These are phyloP conservation scores for Sciurus vulgaris DNA, from an alignment of 2,797 vertebrate species.

Conservation along the genomic window DNA sequence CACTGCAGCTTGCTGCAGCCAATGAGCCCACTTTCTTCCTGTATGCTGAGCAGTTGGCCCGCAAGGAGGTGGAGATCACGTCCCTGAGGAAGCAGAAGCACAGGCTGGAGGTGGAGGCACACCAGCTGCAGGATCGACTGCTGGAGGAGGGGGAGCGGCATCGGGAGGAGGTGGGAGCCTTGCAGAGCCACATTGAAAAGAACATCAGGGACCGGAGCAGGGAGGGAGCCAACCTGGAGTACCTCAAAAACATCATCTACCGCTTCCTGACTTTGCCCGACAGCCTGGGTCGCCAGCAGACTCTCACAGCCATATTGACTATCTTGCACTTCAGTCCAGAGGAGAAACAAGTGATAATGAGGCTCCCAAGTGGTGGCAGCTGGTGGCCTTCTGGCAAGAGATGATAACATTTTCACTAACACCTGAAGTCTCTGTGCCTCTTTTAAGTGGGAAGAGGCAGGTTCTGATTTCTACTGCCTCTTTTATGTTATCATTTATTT, in stretches of 20 bases:
- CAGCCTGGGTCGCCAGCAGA: slow-evolving; percentile 93
- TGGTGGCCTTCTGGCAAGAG: slow-evolving; percentile 91
- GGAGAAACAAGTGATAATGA: slow-evolving; percentile 91
- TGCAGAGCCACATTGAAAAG: slow-evolving; percentile 91
- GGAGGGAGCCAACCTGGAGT: slow-evolving; percentile 97
- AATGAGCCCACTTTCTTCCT: slow-evolving; percentile 93
- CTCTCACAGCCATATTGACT: slow-evolving; percentile 94
- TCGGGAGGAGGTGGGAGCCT: slow-evolving; percentile 87
- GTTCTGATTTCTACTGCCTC: not conserved
- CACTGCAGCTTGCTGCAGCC: slow-evolving; percentile 19
- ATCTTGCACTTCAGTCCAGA: slow-evolving; percentile 97
- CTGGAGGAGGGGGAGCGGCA: slow-evolving; percentile 90
- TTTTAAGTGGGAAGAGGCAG: slow-evolving; percentile 44
- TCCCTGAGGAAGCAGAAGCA: slow-evolving; percentile 92
- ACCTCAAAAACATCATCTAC: slow-evolving; percentile 96
- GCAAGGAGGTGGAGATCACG: slow-evolving; percentile 93
- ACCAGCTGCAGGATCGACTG: slow-evolving; percentile 90
- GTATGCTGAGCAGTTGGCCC: slow-evolving; percentile 95
- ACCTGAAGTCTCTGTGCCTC: slow-evolving; percentile 64
- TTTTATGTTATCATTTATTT: slow-evolving; percentile 18
- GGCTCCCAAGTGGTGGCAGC: slow-evolving; percentile 89
- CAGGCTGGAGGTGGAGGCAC: slow-evolving; percentile 91
- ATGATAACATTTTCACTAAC: slow-evolving; percentile 77
- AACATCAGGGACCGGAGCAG: slow-evolving; percentile 91
- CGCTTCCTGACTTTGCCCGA: slow-evolving; percentile 95